Evolutionary conservation across 2,888 invertebrate genomes (phyloP).

Genomic region (Athalia rosae): DNA sequence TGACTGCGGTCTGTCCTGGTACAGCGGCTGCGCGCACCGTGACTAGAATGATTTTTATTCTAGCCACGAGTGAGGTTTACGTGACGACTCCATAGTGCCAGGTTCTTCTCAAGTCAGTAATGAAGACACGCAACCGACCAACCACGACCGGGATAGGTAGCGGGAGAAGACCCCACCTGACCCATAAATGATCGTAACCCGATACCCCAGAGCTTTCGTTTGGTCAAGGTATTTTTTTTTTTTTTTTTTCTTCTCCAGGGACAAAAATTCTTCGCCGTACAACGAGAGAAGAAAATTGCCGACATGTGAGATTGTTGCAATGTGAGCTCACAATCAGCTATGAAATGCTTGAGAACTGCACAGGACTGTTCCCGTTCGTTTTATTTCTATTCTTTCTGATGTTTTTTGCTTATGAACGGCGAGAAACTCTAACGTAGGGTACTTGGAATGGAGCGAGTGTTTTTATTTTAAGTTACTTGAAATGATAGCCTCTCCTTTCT

Average conservation of each 20-base stretch:
- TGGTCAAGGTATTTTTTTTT: background rate
- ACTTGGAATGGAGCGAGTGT: background rate
- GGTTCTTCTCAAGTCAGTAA: slow-evolving; percentile 38
- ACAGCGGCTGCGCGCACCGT: background rate
- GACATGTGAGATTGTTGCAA: no score
- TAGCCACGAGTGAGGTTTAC: slow-evolving; percentile 55
- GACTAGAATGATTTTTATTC: slow-evolving; percentile 50
- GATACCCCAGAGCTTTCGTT: background rate
- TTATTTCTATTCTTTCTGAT: background rate
- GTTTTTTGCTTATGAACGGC: no score
- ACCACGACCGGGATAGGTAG: slow-evolving; percentile 11
- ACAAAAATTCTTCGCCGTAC: background rate
- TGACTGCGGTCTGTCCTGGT: background rate
- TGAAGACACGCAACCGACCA: slow-evolving; percentile 51
- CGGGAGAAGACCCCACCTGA: slow-evolving; percentile 44
- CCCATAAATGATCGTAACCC: slow-evolving; percentile 57
- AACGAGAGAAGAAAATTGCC: no score
- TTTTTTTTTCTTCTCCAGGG: background rate
- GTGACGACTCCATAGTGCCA: slow-evolving; percentile 50
- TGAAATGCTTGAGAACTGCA: background rate
- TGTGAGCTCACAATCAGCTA: no score
- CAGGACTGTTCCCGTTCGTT: background rate
- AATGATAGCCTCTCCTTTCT: background rate
- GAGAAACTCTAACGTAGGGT: background rate
- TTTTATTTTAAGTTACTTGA: background rate